A percentile compares a stretch with the other conserved stretches of the same genome.
phyloP scores from a whole-genome alignment of 2,888 invertebrate genomes.

The Lymantria dispar region DNA sequence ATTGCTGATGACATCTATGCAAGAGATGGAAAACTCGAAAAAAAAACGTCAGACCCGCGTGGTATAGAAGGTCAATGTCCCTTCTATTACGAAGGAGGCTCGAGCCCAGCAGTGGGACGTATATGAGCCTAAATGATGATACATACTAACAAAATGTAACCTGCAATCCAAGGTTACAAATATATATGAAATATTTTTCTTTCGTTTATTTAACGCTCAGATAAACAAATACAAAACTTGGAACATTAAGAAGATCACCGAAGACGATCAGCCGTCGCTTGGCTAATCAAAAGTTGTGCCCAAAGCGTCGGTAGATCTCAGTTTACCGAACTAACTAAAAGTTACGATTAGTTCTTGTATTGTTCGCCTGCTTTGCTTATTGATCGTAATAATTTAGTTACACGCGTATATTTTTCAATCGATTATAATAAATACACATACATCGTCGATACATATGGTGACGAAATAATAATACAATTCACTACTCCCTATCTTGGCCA shows the following conservation, averaged over 20 bases:
- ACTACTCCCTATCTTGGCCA: too few species aligned
- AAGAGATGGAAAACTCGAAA: too few species aligned
- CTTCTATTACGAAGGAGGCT: too few species aligned
- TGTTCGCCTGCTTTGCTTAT: constrained; percentile 37
- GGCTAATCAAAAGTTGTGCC: constrained; percentile 55
- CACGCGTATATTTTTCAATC: constrained; percentile 15
- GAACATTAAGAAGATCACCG: constrained; percentile 34
- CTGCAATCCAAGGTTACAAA: background rate
- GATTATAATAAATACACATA: constrained; percentile 1
- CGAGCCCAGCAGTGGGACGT: too few species aligned
- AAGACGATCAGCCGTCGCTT: constrained; percentile 31
- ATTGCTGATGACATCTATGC: too few species aligned
- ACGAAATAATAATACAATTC: too few species aligned
- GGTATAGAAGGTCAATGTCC: too few species aligned
- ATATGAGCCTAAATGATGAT: too few species aligned
- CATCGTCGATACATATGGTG: too few species aligned
- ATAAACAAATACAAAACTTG: constrained; percentile 46
- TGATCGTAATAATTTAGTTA: constrained; percentile 20
- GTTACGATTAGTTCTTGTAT: constrained; percentile 56
- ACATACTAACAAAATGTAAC: too few species aligned
- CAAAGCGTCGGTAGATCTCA: constrained; percentile 41
- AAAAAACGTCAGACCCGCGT: too few species aligned
- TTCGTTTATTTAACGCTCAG: constrained; percentile 40
- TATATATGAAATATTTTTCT: background rate
- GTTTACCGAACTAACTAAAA: constrained; percentile 53